Evolutionary conservation across 2,888 invertebrate species (phyloP).

Genomic region (Acholoe squamosa): DNA sequence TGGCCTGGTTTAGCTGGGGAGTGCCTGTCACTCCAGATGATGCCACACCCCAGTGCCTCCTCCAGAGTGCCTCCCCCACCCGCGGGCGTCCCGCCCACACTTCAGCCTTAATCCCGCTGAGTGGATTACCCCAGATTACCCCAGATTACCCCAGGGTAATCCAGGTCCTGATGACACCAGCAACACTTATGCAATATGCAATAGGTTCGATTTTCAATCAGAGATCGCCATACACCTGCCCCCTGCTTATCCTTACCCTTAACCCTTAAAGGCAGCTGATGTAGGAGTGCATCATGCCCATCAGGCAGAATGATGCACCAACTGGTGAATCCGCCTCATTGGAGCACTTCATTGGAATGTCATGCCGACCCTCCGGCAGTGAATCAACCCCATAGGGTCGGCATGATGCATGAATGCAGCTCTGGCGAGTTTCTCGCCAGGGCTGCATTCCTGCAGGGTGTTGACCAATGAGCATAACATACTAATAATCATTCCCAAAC

Average conservation of each 20-base stretch:
- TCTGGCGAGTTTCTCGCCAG: too few species aligned
- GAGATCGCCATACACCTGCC: background rate
- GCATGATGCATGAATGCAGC: too few species aligned
- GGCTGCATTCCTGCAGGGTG: too few species aligned
- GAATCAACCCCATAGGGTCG: too few species aligned
- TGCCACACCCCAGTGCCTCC: conserved; percentile 42
- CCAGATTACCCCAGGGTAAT: conserved; percentile 10
- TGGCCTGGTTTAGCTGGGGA: background rate
- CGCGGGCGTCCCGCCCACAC: background rate
- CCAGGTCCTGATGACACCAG: conserved; percentile 26
- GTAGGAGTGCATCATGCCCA: too few species aligned
- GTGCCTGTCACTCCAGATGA: conserved; percentile 25
- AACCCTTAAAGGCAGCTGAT: too few species aligned
- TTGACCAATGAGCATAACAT: too few species aligned
- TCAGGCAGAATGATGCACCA: too few species aligned
- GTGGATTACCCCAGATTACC: background rate
- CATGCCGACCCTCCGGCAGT: too few species aligned
- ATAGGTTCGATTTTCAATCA: conserved; percentile 36
- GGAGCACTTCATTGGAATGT: too few species aligned
- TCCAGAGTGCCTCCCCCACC: background rate
- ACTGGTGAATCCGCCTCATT: too few species aligned
- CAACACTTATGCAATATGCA: conserved; percentile 43
- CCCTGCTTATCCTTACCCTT: background rate
- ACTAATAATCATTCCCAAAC: too few species aligned
- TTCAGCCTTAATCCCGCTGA: background rate